phyloP scores from a whole-genome alignment of 2,113 vertebrate genomes.

The Petrocephalus zakoni region DNA sequence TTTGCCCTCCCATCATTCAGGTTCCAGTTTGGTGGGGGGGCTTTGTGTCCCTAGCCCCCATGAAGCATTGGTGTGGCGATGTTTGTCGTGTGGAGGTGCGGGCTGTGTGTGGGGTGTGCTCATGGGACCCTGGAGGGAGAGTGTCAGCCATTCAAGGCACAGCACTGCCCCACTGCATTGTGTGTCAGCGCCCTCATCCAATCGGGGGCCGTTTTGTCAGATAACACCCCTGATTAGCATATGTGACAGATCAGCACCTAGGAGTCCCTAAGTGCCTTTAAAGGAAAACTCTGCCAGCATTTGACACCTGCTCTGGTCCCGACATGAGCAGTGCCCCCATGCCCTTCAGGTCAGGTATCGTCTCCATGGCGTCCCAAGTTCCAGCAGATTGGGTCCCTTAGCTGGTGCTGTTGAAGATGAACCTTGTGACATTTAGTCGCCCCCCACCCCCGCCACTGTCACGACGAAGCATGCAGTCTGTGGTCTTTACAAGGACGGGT shows the following conservation, averaged over 20 bases:
- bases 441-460: background rate
- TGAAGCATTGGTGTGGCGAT: background rate
- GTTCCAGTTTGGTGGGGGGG: background rate
- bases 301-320: background rate
- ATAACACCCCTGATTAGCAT: slow-evolving; percentile 65
- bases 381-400: background rate
- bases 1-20: background rate
- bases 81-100: background rate
- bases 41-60: background rate
- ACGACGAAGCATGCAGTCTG: background rate
- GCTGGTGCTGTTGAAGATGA: background rate
- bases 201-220: slow-evolving; percentile 69
- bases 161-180: background rate
- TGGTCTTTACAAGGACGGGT: background rate
- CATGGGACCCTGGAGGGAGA: background rate
- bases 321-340: background rate
- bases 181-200: slow-evolving; percentile 44
- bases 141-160: background rate
- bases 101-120: background rate
- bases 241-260: slow-evolving; percentile 54
- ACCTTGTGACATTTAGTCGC: background rate
- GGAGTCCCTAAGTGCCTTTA: slow-evolving; percentile 35
- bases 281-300: slow-evolving; percentile 31
- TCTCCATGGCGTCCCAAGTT: background rate
- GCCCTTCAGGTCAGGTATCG: background rate